Evolutionary conservation across 2,113 vertebrate genomes (phyloP), one percentile per base, ranked within the genome.

Genomic region (Neoarius graeffei): DNA sequence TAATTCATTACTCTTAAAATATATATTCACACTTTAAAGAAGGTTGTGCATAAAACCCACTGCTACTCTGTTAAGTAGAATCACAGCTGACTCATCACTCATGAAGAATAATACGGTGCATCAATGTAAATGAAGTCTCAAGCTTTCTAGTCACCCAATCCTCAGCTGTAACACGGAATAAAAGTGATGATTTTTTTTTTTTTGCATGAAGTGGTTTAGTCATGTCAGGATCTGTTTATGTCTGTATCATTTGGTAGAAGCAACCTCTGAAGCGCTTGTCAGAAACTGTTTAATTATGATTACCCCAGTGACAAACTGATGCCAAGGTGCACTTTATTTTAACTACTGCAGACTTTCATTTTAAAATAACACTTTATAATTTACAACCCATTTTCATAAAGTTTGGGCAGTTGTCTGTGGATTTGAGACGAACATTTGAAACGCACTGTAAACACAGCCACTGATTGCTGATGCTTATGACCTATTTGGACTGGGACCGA

Each of bases 221-320:
- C 8, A 17, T 66, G 87, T 90, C 89, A 14, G 57, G 35, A 69
- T 62, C 4, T 62, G 52, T 85, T 87, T 30, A 79, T 87, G 85
- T 67, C 60, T 30, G 52, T 88, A 25, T 79, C 73, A 25, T 52
- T 74, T 11, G 30, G 52, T n/a, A 23, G 13, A 50, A 69, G 7
- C 9, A 52, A 4, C 17, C 27, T 85, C 25, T 59, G 27, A 81
- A 81, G 56, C 11, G 7, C 14, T 69, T 85, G 30, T 81, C 83
- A 81, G 64, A 42, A 81, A 73, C 19, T 6, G 3, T 50, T 60
- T 10, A 13, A 17, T 52, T 62, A 20, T 83, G 69, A 62, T 17
- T 17, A 81, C 59, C 54, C n/a, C 52, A 23, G n/a, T 66, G 5
- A 30, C 59, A 23, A 23, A 48, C 30, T 7, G 17, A 13, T 1